Evolutionary conservation across 92 coral and sea anemone species (phyloP), one percentile per base, ranked within the genome.

Genomic region (Heliopora coerulea): DNA sequence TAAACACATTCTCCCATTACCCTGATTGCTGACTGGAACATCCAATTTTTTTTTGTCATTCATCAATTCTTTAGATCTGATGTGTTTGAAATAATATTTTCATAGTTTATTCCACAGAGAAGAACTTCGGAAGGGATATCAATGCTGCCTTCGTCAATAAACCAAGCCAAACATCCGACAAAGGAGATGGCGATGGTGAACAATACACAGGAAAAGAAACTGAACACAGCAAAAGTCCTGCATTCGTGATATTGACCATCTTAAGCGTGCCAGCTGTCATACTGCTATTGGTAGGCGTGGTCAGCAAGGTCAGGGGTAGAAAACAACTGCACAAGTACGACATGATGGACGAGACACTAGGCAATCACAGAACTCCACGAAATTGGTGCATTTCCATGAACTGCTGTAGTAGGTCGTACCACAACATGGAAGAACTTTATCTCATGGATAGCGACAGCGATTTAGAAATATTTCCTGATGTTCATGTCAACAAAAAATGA

Each of bases 311-410:
- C 8, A 30, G 48, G 0, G 49, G 77, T 11, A 20, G 77, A 20
- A 57, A 30, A 17, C 30, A 19, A 15, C 40, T 54, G 8, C 62
- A 57, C 28, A 70, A 70, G 19, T 70, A 70, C 35, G 77, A 70
- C 26, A 70, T 70, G 77, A 54, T 70, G 77, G 62, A 70, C 54
- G 77, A 56, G 19, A 34, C 62, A 10, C 63, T 70, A 14, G 63
- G 63, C 19, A 52, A 37, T 28, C 42, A 70, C 77, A 31, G 59
- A 11, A 34, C 35, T 50, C 57, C 96, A 18, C 74, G 83, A 31
- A 90, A 92, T 21, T 95, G 99, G 96, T 86, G 88, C 65, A 83
- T 87, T 0, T 95, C 91, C 56, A 68, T 95, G 81, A 95, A 95
- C 79, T 95, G 99, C 78, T 95, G 89, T 48, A 73, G 82, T 33